Conservation (phyloP, 2,888 invertebrate species). For the Cryptus armator region DNA sequence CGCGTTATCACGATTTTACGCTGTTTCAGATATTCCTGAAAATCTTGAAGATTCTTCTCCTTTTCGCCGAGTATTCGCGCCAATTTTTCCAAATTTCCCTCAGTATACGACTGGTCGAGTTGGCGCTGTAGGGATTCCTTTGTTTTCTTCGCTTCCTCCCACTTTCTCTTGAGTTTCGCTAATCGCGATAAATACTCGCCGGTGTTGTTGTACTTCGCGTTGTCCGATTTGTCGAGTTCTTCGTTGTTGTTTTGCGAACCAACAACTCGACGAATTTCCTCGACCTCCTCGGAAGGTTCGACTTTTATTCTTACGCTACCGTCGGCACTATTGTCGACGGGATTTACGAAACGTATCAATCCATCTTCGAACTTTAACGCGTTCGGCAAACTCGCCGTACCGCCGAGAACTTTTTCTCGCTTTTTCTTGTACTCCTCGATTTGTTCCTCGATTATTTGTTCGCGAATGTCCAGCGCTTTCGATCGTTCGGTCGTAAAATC, state of each 20-base stretch:
- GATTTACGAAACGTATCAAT: slow-evolving; percentile 67
- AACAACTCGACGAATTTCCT: slow-evolving; percentile 23
- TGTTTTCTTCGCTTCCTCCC: slow-evolving; percentile 79
- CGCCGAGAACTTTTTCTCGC: slow-evolving; percentile 81
- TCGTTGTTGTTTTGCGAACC: slow-evolving; percentile 8
- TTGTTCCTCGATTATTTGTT: slow-evolving; percentile 82
- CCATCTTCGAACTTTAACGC: slow-evolving; percentile 71
- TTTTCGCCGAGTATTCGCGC: slow-evolving; percentile 77
- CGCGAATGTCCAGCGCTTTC: slow-evolving; percentile 76
- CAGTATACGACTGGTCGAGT: slow-evolving; percentile 73
- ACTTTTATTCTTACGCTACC: slow-evolving; percentile 56
- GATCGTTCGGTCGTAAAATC: slow-evolving; percentile 75
- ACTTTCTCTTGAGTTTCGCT: slow-evolving; percentile 76
- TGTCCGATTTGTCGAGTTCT: neutral
- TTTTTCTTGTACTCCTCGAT: slow-evolving; percentile 83
- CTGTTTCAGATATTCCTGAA: slow-evolving; percentile 82
- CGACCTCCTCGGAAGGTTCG: slow-evolving; percentile 43
- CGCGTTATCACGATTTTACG: slow-evolving; percentile 81
- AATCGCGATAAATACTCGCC: slow-evolving; percentile 74
- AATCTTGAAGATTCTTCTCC: slow-evolving; percentile 78
- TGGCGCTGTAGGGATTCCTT: slow-evolving; percentile 76
- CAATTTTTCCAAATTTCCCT: slow-evolving; percentile 79
- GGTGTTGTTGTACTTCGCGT: slow-evolving; percentile 61
- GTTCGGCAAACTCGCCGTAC: slow-evolving; percentile 60
- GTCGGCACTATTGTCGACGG: slow-evolving; percentile 44